A percentile compares a stretch with the other conserved stretches of the same genome.
These are phyloP conservation scores for Drosophila saltans DNA, from an alignment of 1,140 invertebrate species.

Conservation along the genomic window DNA sequence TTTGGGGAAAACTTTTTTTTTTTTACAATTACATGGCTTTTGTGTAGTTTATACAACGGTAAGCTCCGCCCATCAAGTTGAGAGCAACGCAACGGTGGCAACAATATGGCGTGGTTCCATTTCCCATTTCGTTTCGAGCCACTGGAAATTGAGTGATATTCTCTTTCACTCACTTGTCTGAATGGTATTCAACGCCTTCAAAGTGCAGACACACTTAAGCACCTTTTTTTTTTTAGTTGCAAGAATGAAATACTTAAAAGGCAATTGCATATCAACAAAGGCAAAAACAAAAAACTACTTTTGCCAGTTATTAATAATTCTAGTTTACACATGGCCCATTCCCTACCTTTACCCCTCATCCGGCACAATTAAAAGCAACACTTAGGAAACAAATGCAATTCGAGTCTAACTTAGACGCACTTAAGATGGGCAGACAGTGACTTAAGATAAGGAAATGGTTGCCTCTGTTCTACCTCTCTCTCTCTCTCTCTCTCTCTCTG, in stretches of 20 bases:
- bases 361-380: constrained; percentile 22
- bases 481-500: background rate
- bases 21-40: constrained; percentile 26
- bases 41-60: constrained; percentile 14
- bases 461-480: background rate
- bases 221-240: constrained; percentile 6
- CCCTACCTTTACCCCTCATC: constrained; percentile 1
- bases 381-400: constrained; percentile 34
- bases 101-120: constrained; percentile 74
- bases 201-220: constrained; percentile 51
- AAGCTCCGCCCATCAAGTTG: constrained; percentile 60
- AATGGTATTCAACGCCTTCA: constrained; percentile 50
- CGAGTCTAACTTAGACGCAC: constrained; percentile 54
- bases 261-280: constrained; percentile 45
- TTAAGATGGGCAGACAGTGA: constrained; percentile 39
- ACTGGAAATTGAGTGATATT: constrained; percentile 70
- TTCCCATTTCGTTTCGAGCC: constrained; percentile 60
- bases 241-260: constrained; percentile 43
- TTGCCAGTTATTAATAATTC: constrained; percentile 64
- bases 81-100: constrained; percentile 15
- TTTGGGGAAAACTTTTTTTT: constrained; percentile 33
- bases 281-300: constrained; percentile 15
- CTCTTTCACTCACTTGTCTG: constrained; percentile 20
- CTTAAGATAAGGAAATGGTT: constrained; percentile 35
- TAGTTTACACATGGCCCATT: constrained; percentile 46